Conservation (phyloP, 1,140 invertebrate genomes). For the Nephotettix cincticeps region DNA sequence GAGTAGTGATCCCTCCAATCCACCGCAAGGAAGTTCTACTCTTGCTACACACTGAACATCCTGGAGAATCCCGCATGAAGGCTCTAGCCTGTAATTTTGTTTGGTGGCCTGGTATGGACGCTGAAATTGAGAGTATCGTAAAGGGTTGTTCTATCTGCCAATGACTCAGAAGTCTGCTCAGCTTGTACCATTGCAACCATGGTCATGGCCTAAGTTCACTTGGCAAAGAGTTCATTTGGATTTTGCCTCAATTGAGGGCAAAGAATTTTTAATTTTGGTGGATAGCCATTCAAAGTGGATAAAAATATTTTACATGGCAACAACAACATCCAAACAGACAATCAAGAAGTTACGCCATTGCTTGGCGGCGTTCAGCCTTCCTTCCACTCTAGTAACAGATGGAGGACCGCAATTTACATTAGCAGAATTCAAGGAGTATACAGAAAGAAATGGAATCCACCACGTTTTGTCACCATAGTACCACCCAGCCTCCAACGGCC, state of each 20-base stretch:
- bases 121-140: not conserved
- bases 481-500: too few relatives aligned
- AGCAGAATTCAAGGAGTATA: not conserved
- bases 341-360: not conserved
- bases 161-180: not conserved
- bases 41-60: not conserved
- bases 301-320: not conserved
- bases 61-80: not conserved
- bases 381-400: not conserved
- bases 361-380: not conserved
- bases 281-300: not conserved
- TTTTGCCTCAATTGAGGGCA: not conserved
- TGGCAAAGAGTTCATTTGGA: not conserved
- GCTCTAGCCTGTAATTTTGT: not conserved
- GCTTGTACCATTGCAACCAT: not conserved
- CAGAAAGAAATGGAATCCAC: not conserved
- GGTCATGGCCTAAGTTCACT: not conserved
- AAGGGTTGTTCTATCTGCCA: not conserved
- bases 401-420: too few relatives aligned
- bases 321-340: not conserved
- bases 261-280: not conserved
- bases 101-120: not conserved
- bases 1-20: not conserved
- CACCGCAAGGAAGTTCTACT: not conserved
- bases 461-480: too few relatives aligned